phyloP scores from a whole-genome alignment of 2,888 invertebrate species.

The Mesochorus sp. region DNA sequence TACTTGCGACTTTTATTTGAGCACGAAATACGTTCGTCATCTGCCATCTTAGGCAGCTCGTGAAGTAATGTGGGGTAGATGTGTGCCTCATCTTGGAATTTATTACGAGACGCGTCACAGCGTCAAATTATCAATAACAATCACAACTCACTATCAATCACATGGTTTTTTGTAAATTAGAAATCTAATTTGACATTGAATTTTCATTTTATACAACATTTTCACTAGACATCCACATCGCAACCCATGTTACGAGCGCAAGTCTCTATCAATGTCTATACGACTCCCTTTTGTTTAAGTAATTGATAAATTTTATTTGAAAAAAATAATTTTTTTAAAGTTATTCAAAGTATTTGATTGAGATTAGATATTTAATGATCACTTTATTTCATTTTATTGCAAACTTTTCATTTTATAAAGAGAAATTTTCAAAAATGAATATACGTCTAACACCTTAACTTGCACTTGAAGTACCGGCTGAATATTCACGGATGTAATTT shows the following conservation, averaged over 20 bases:
- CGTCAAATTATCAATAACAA: not conserved
- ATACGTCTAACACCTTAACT: not conserved
- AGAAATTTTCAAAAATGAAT: not conserved
- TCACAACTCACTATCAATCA: not conserved
- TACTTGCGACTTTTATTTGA: conserved; percentile 76
- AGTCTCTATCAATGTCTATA: too few species aligned
- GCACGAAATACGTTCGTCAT: conserved; percentile 79
- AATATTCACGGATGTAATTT: too few species aligned
- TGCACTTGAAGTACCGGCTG: too few species aligned
- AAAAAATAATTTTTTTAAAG: too few species aligned
- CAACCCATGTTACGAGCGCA: too few species aligned
- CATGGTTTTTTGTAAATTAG: not conserved
- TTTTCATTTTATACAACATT: too few species aligned
- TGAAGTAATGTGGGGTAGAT: conserved; percentile 73
- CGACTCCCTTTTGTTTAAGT: not conserved
- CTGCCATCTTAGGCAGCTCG: conserved; percentile 78
- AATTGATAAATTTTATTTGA: too few species aligned
- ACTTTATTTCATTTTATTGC: not conserved
- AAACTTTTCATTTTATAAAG: conserved; percentile 10
- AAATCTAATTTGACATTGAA: too few species aligned
- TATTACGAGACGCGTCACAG: too few species aligned
- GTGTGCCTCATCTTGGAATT: conserved; percentile 70
- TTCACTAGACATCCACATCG: too few species aligned
- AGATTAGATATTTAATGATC: too few species aligned
- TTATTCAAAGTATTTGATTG: too few species aligned